Evolutionary conservation across 1,140 invertebrate species (phyloP).

Genomic region (Heliconius congener): DNA sequence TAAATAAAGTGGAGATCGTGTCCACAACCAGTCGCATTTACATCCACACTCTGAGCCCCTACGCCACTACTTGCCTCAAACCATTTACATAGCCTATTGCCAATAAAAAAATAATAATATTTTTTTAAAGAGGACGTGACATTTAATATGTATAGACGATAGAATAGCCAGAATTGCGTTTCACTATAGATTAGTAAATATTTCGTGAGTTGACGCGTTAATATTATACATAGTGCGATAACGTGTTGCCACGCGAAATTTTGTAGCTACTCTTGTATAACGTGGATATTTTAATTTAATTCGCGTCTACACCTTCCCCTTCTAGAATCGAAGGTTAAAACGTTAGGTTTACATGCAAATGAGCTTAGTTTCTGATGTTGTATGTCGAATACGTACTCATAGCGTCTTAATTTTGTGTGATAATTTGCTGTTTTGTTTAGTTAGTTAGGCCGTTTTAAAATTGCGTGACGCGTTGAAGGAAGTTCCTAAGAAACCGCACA

Average conservation of each 20-base stretch:
- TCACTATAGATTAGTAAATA: slow-evolving; percentile 8
- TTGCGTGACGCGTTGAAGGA: too few species aligned
- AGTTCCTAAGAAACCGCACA: too few species aligned
- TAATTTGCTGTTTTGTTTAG: background rate
- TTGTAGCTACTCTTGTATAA: background rate
- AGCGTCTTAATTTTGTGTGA: background rate
- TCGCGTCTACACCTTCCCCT: background rate
- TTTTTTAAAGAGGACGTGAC: slow-evolving; percentile 19
- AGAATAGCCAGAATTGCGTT: slow-evolving; percentile 2
- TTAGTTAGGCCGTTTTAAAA: too few species aligned
- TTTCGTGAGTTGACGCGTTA: background rate
- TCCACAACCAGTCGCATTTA: too few species aligned
- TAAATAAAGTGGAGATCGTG: too few species aligned
- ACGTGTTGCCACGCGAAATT: background rate
- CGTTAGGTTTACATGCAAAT: background rate
- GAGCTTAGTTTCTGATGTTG: background rate
- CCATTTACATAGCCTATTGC: too few species aligned
- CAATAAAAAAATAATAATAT: background rate
- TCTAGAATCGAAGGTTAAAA: background rate
- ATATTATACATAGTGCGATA: background rate
- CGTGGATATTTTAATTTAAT: background rate
- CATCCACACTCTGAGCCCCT: too few species aligned
- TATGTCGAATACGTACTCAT: background rate
- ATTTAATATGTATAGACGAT: slow-evolving; percentile 7
- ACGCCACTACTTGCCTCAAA: too few species aligned